Evolutionary conservation across 2,888 invertebrate species (phyloP).

Genomic region (Drosophila nr. perissopoda): DNA sequence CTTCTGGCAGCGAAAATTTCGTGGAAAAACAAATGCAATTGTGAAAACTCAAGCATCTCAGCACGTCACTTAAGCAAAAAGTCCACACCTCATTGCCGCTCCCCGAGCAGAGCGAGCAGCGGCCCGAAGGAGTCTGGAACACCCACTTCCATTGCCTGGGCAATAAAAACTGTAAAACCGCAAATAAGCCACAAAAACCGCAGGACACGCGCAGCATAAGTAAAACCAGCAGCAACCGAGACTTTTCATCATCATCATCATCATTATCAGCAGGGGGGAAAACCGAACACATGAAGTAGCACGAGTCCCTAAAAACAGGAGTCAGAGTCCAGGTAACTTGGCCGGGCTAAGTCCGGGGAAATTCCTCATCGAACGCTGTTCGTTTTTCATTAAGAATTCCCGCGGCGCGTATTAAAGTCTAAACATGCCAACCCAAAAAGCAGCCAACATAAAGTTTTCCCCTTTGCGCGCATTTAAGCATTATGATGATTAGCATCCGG

Average conservation of each 20-base stretch:
- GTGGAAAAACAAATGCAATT: slow-evolving; percentile 18
- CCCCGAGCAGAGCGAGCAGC: slow-evolving; percentile 2
- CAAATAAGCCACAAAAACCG: slow-evolving; percentile 70
- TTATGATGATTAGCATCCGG: slow-evolving; percentile 75
- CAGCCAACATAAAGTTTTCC: slow-evolving; percentile 58
- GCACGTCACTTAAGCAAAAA: slow-evolving; percentile 62
- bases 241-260: slow-evolving; percentile 48
- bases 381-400: slow-evolving; percentile 78
- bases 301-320: slow-evolving; percentile 28
- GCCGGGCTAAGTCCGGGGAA: slow-evolving; percentile 50
- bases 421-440: slow-evolving; percentile 75
- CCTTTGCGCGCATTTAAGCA: slow-evolving; percentile 57
- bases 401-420: slow-evolving; percentile 79
- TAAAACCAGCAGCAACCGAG: slow-evolving; percentile 33
- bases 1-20: slow-evolving; percentile 22
- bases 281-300: slow-evolving; percentile 51
- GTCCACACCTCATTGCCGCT: slow-evolving; percentile 65
- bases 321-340: slow-evolving; percentile 60
- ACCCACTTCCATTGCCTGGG: slow-evolving; percentile 58
- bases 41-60: slow-evolving; percentile 19
- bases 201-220: slow-evolving; percentile 70
- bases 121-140: slow-evolving; percentile 37
- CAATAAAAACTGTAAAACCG: slow-evolving; percentile 67
- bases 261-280: slow-evolving; percentile 52
- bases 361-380: slow-evolving; percentile 50